These are phyloP conservation scores for Torymus texanus DNA, from an alignment of 2,888 invertebrate species.

Conservation along the genomic window DNA sequence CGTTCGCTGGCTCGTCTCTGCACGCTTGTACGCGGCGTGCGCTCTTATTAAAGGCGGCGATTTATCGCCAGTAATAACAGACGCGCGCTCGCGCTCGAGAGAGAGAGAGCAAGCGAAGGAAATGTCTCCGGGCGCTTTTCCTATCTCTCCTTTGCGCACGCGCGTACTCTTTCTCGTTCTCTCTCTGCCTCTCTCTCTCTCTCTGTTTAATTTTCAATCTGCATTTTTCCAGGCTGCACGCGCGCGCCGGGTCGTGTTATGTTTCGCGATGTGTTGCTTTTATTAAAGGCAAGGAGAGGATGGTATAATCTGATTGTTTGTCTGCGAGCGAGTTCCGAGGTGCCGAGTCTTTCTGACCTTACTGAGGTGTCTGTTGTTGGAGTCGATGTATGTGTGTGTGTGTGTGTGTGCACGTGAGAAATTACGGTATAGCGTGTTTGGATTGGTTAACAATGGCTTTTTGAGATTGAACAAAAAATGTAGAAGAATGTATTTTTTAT, in stretches of 20 bases:
- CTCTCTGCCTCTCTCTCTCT: not conserved
- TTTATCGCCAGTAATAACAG: slow-evolving; percentile 74
- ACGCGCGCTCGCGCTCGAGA: slow-evolving; percentile 59
- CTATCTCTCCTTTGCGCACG: not conserved
- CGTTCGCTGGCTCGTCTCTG: not conserved
- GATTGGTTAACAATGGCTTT: no score
- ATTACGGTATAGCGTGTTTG: no score
- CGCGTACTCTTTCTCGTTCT: not conserved
- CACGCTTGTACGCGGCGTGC: not conserved
- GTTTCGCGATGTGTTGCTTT: not conserved
- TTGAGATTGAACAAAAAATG: no score
- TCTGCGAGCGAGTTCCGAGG: no score
- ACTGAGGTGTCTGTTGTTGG: no score
- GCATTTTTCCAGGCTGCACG: not conserved
- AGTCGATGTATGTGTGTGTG: no score
- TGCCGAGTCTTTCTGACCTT: no score
- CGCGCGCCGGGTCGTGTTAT: not conserved
- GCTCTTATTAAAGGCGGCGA: slow-evolving; percentile 74
- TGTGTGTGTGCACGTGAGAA: no score
- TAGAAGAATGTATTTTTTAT: no score
- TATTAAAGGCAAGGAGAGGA: not conserved
- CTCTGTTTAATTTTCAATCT: slow-evolving; percentile 32
- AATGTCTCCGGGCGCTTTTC: slow-evolving; percentile 32
- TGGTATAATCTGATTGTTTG: not conserved
- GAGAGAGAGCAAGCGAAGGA: slow-evolving; percentile 37